Conservation (phyloP, 1,140 invertebrate species). For the Drosophila busckii region DNA sequence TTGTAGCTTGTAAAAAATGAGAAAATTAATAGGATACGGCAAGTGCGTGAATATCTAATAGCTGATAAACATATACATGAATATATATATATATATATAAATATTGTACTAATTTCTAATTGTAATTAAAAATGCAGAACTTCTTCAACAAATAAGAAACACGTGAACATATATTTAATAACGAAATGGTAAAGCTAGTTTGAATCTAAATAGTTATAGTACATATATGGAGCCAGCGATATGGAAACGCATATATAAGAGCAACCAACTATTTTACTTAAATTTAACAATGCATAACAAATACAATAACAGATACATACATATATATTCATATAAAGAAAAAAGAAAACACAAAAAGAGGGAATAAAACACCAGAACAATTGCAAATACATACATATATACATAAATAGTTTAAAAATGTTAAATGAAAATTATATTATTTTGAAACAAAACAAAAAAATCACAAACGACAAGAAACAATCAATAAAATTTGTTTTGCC, state of each 20-base stretch:
- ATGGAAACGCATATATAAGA: constrained; percentile 34
- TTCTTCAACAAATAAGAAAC: constrained; percentile 28
- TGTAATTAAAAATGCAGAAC: constrained; percentile 47
- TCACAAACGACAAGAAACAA: too few relatives aligned
- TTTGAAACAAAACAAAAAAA: too few relatives aligned
- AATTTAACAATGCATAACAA: constrained; percentile 58
- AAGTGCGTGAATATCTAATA: constrained; percentile 4
- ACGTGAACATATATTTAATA: constrained; percentile 52
- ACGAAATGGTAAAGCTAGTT: constrained; percentile 64
- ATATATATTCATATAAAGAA: constrained; percentile 9
- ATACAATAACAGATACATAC: constrained; percentile 53
- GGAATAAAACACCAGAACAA: constrained; percentile 31
- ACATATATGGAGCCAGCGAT: constrained; percentile 47
- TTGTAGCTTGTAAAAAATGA: constrained; percentile 43
- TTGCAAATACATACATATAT: constrained; percentile 28
- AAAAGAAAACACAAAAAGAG: constrained; percentile 23
- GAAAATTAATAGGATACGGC: constrained; percentile 37
- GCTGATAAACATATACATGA: background rate
- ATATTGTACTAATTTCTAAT: constrained; percentile 63
- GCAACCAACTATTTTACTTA: constrained; percentile 70
- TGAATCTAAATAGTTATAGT: constrained; percentile 66
- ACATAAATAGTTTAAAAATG: constrained; percentile 31
- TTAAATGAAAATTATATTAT: constrained; percentile 53
- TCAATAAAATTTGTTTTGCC: constrained; percentile 35
- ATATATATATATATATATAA: constrained; percentile 46